Evolutionary conservation across 2,797 vertebrate species (phyloP), one percentile per base, ranked within the genome.

Genomic region (Hirundo rustica): DNA sequence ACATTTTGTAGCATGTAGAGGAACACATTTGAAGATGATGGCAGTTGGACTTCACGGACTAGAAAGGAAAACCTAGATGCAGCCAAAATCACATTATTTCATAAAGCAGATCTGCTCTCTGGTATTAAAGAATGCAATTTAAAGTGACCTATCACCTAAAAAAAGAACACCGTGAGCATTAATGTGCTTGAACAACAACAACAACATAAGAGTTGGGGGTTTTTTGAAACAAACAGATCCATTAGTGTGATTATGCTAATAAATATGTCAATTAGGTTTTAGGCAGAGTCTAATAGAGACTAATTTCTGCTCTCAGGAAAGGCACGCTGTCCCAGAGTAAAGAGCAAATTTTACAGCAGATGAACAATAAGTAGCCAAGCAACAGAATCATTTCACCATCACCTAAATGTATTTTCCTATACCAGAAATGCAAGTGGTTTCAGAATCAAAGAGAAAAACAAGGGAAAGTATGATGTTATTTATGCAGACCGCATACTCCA

Each of bases 311-410:
- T 95, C 62, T 95, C 64, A 81, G 64, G 57, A 94, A 92, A 81
- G 53, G 82, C 75, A 91, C 30, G 14, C 22, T 80, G 79, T 81
- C 44, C 65, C 42, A 85, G 34, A 89, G 48, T 61, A 93, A 78
- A 92, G 60, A 91, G 76, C 54, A 91, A 84, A 93, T 96, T 96
- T 88, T 95, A 95, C 71, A 89, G 93, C 78, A 91, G 68, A 93
- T 66, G 65, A 96, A 93, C 85, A 96, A 21, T 88, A 96, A 97
- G 88, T 80, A 97, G 91, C 93, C 93, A 96, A 93, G 95, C 93
- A 97, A 97, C 92, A 95, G 95, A 92, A 96, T 90, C 30, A 95
- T 88, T 94, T 96, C 94, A 85, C 45, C n/a, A 44, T 83, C 73
- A 84, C 75, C 60, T 92, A 93, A 96, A 88, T 74, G 70, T 44